Base-by-base conservation (phyloP, 1,140 invertebrate species). In the Halictus rubicundus region DNA sequence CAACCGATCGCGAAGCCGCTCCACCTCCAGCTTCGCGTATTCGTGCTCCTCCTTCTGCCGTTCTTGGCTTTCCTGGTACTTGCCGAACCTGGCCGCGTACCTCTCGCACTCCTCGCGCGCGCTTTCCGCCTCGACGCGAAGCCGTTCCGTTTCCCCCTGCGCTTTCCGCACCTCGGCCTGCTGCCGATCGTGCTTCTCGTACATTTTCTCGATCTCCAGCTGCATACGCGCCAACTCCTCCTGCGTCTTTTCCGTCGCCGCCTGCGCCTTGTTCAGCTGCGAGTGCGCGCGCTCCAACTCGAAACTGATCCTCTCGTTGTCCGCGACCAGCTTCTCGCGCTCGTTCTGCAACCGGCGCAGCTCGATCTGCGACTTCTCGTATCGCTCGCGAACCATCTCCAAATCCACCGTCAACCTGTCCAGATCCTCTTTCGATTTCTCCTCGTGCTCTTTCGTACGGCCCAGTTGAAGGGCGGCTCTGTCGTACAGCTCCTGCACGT, bases 391-490 rank as follows among this genome's bases (percentile, higher is more conserved):
- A 63, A 97, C 94, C 94, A 98, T 97, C 90, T 97, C 96, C 5
- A 97, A 91, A 88, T 97, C 97, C 63, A 97, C 95, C 80, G 94
- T 93, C 70, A 96, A 89, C 85, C 96, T 94, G 87, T 98, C 97
- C 78, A 98, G 94, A 84, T 98, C 97, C 88, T 97, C 96, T 90
- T 98, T 97, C 14, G 96, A 96, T 90, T 98, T 98, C 82, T 98
- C 97, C 93, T 98, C 98, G 85, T 96, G 95, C 90, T 98, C 98
- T 90, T 98, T 97, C 32, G 96, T 96, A 85, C 97, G 94, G 68
- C 95, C 95, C 1, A 98, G 93, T 89, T 98, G 97, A 57, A 98
- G 93, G 10, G 96, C 95, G 1, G 97, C 95, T 59, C 97, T 94
- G 86, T 98, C 97, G 90, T 97, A 97, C 92, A 97, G 95, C 92